phyloP scores from a whole-genome alignment of 2,113 vertebrate genomes.

The Galemys pyrenaicus region DNA sequence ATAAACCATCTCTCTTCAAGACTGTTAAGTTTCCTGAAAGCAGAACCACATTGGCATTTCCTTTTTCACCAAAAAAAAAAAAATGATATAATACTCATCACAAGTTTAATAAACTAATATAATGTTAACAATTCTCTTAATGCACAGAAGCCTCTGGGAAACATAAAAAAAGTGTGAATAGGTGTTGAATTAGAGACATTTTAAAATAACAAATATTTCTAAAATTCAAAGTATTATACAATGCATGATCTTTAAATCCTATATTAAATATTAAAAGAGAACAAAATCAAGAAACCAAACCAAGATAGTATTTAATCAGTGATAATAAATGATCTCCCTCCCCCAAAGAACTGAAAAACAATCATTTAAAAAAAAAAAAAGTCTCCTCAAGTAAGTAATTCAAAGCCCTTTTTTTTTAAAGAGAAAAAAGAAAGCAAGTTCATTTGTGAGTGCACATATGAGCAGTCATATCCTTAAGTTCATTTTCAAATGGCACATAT shows the following conservation, averaged over 20 bases:
- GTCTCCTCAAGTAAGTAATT: not conserved
- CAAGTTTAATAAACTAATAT: not conserved
- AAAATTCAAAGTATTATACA: not conserved
- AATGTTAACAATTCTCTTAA: not conserved
- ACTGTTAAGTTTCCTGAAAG: not conserved
- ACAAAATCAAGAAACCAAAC: slow-evolving; percentile 5
- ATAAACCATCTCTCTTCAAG: not conserved
- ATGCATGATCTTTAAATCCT: not conserved
- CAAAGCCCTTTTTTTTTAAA: not conserved
- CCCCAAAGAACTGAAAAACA: not conserved
- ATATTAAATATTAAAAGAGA: not conserved
- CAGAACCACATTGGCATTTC: not conserved
- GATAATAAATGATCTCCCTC: not conserved
- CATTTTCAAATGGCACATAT: too few relatives aligned
- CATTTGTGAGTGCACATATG: not conserved
- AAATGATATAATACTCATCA: not conserved
- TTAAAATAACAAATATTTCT: not conserved
- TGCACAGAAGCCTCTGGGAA: not conserved
- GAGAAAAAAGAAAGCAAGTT: not conserved
- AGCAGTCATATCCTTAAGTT: not conserved
- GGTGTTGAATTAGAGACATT: slow-evolving; percentile 16
- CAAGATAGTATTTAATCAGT: not conserved
- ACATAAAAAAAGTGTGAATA: not conserved
- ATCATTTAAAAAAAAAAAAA: not conserved
- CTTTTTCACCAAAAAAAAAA: not conserved